Percentiles rank a stretch among this genome's conserved stretches.
Conservation (phyloP, 2,113 vertebrate species). For the Xiphias gladius region DNA sequence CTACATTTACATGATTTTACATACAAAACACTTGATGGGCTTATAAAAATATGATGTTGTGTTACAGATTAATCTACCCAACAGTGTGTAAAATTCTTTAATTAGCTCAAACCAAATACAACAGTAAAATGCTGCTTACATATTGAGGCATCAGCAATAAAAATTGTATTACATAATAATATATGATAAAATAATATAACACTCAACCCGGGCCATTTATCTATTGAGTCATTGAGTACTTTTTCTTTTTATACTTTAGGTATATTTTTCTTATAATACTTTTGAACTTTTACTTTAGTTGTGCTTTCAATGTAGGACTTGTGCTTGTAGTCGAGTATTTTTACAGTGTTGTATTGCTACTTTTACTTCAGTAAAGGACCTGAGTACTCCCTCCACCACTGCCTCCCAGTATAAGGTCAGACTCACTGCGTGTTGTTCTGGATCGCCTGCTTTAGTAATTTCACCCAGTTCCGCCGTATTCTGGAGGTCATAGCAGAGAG, state of each 20-base stretch:
- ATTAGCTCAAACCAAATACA: no score
- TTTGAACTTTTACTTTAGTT: background rate
- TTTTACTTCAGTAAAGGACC: background rate
- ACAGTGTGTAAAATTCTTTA: no score
- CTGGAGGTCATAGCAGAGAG: conserved; percentile 95
- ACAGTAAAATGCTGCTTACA: background rate
- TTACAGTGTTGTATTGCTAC: background rate
- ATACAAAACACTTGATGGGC: no score
- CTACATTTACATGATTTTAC: no score
- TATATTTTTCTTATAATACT: background rate
- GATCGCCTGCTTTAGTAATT: conserved; percentile 91
- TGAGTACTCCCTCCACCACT: conserved; percentile 2
- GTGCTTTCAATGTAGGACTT: background rate
- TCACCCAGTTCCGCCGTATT: conserved; percentile 95
- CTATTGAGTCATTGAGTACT: background rate
- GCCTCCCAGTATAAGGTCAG: conserved; percentile 7
- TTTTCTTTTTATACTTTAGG: background rate
- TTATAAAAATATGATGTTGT: no score
- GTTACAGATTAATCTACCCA: no score
- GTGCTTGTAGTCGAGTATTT: background rate
- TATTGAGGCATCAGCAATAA: background rate
- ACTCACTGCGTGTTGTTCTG: conserved; percentile 89
- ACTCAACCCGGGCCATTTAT: background rate
- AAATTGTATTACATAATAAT: no score
- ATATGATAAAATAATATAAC: no score